Evolutionary conservation across 2,113 vertebrate species (phyloP).

Genomic region (Trinectes maculatus): DNA sequence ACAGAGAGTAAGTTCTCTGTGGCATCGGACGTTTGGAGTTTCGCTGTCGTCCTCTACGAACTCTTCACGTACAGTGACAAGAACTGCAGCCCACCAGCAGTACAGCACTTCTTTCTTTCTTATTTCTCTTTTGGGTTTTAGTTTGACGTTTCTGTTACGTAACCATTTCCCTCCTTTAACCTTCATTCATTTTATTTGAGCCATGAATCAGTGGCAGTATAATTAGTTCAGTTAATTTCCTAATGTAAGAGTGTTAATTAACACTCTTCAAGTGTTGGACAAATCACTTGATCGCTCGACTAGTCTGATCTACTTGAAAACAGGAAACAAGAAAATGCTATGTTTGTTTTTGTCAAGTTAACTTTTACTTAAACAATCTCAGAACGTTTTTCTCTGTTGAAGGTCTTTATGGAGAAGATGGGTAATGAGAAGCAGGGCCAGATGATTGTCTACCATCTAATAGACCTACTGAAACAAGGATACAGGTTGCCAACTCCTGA

Average conservation of each 20-base stretch:
- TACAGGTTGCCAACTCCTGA: constrained; percentile 89
- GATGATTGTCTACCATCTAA: constrained; percentile 98
- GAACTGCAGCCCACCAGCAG: constrained; percentile 93
- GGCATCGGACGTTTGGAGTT: constrained; percentile 97
- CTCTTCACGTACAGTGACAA: constrained; percentile 97
- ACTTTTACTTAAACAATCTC: neutral
- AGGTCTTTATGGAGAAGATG: constrained; percentile 98
- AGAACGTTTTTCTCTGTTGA: constrained; percentile 46
- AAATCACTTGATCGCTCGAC: constrained; percentile 30
- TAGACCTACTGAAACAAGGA: constrained; percentile 92
- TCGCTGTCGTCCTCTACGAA: constrained; percentile 96
- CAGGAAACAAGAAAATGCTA: no score
- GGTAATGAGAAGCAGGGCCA: constrained; percentile 97
- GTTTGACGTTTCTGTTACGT: neutral
- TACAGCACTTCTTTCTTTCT: constrained; percentile 65
- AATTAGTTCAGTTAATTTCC: neutral
- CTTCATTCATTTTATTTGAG: neutral
- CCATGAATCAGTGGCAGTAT: neutral
- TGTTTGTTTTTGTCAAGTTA: no score
- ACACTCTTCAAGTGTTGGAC: no score
- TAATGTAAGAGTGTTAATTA: no score
- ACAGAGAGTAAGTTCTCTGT: constrained; percentile 98
- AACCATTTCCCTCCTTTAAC: neutral
- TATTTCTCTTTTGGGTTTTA: neutral
- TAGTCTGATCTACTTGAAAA: neutral